Percentiles rank a stretch among this genome's conserved stretches.
Conservation (phyloP, 2,797 vertebrate species). For the Alosa sapidissima region DNA sequence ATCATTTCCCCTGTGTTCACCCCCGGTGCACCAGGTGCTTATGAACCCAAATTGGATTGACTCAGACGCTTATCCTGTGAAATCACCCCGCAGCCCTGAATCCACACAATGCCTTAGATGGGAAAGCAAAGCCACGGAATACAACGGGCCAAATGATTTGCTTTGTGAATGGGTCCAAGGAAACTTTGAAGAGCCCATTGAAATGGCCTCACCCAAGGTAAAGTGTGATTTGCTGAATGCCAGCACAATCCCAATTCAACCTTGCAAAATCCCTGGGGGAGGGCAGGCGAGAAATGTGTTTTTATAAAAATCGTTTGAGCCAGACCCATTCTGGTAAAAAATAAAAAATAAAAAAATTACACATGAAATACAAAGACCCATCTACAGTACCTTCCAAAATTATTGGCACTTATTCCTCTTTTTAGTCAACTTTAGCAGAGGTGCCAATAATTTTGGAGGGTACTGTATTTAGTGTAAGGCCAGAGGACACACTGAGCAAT, state of each 20-base stretch:
- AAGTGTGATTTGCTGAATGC: constrained; percentile 23
- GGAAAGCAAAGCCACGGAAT: constrained; percentile 40
- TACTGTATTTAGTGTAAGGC: neutral
- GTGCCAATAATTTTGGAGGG: too few species aligned
- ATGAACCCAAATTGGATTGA: constrained; percentile 60
- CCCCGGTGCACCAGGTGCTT: constrained; percentile 55
- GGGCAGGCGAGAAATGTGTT: constrained; percentile 27
- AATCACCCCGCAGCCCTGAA: constrained; percentile 54
- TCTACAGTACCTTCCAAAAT: neutral
- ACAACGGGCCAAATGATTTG: constrained; percentile 43
- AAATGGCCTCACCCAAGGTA: constrained; percentile 39
- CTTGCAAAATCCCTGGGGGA: constrained; percentile 19
- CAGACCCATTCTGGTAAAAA: neutral
- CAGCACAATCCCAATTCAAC: constrained; percentile 11
- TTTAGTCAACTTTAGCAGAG: too few species aligned
- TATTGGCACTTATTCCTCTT: too few species aligned
- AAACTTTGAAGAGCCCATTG: constrained; percentile 42
- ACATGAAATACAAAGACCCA: neutral
- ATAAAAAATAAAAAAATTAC: neutral
- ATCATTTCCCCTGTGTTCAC: constrained; percentile 43
- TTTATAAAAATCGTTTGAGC: constrained; percentile 4
- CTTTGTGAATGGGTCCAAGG: constrained; percentile 34
- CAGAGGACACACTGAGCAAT: neutral
- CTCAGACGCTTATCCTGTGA: constrained; percentile 59
- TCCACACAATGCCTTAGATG: constrained; percentile 50